These are phyloP conservation scores for Laticauda laticaudata DNA, from an alignment of 2,113 vertebrate genomes.

Conservation along the genomic window DNA sequence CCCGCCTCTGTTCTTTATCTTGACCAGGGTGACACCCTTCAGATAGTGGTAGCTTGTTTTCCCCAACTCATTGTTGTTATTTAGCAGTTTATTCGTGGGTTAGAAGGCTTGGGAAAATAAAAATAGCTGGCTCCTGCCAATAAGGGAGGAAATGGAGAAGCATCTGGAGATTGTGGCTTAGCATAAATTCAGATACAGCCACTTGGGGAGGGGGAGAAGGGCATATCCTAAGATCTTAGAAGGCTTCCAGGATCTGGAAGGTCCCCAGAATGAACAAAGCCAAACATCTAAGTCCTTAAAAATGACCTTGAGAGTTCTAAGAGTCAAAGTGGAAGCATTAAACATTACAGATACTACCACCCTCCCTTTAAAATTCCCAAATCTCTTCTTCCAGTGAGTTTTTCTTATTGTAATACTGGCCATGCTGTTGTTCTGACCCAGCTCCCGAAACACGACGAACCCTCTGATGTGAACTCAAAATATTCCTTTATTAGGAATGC, in stretches of 20 bases:
- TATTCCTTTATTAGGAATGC: too few species aligned
- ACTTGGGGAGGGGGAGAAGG: neutral
- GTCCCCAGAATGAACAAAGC: neutral
- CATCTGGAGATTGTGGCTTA: neutral
- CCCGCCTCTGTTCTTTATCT: constrained; percentile 67
- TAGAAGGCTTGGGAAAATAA: constrained; percentile 59
- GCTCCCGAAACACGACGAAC: too few species aligned
- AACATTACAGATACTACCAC: neutral
- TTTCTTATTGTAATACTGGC: neutral
- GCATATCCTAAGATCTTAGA: neutral
- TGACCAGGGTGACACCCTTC: constrained; percentile 68
- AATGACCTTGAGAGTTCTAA: neutral
- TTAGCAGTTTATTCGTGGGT: constrained; percentile 72
- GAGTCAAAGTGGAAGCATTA: neutral
- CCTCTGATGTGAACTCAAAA: too few species aligned
- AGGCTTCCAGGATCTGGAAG: neutral
- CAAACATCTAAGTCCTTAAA: neutral
- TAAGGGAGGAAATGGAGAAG: neutral
- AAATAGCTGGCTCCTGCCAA: constrained; percentile 4
- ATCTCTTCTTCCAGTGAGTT: neutral
- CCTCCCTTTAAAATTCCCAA: neutral
- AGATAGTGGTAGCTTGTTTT: constrained; percentile 59
- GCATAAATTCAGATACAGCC: neutral
- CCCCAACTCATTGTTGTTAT: constrained; percentile 68
- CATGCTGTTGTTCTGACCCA: too few species aligned